A percentile compares a stretch with the other conserved stretches of the same genome.
Conservation (phyloP, 1,140 invertebrate genomes). For the Ceratina calcarata region DNA sequence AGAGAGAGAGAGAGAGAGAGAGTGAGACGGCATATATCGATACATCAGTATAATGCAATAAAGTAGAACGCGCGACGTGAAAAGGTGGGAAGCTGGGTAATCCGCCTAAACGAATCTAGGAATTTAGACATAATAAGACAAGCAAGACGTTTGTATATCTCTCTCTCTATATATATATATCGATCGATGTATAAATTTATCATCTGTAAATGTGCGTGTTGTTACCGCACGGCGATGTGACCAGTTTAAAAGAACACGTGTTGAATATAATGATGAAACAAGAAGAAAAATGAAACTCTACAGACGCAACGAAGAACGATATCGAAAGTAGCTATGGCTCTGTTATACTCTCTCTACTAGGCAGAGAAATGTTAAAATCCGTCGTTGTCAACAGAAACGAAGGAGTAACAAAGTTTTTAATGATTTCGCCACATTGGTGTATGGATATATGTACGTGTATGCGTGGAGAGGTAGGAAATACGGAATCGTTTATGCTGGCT, state of each 20-base stretch:
- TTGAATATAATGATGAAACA: too few relatives aligned
- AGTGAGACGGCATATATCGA: constrained; percentile 30
- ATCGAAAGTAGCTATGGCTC: constrained; percentile 28
- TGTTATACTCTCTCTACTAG: constrained; percentile 23
- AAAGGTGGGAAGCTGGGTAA: constrained; percentile 21
- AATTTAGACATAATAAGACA: constrained; percentile 21
- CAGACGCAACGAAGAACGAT: too few relatives aligned
- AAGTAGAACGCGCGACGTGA: neutral
- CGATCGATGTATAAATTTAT: too few relatives aligned
- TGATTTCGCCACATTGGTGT: constrained; percentile 39
- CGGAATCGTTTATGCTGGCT: constrained; percentile 36
- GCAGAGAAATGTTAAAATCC: constrained; percentile 21
- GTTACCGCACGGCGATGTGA: constrained; percentile 17
- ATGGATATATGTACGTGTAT: constrained; percentile 34
- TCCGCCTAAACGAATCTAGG: constrained; percentile 34
- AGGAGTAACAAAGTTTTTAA: constrained; percentile 22
- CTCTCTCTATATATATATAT: too few relatives aligned
- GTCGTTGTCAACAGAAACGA: neutral
- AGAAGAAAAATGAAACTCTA: too few relatives aligned
- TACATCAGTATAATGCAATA: constrained; percentile 45
- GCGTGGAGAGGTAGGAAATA: too few relatives aligned
- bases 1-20: neutral
- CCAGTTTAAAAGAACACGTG: too few relatives aligned
- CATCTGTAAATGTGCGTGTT: constrained; percentile 18
- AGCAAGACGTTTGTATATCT: constrained; percentile 21